Evolutionary conservation across 2,797 vertebrate genomes (phyloP).

Genomic region (Perdix hodgsoniae): DNA sequence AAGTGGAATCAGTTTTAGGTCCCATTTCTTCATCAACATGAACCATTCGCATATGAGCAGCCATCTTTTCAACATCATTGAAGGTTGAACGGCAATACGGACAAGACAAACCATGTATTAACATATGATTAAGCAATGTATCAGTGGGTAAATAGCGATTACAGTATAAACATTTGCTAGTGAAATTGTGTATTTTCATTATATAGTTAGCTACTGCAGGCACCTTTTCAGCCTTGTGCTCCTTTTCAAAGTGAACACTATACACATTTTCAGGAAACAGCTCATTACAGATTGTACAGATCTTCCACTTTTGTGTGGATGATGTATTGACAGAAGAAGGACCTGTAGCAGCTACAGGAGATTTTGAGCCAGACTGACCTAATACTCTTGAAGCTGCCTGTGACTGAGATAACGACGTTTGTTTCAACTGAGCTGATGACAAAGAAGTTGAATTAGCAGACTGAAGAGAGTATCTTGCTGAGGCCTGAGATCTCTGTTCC

Average conservation of each 20-base stretch:
- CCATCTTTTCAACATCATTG: conserved; percentile 99
- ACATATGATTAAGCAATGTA: conserved; percentile 96
- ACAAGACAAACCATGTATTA: conserved; percentile 97
- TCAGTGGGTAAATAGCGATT: conserved; percentile 98
- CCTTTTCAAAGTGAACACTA: conserved; percentile 97
- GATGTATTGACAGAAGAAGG: conserved; percentile 90
- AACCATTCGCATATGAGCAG: conserved; percentile 94
- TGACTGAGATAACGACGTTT: conserved; percentile 85
- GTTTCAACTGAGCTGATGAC: conserved; percentile 84
- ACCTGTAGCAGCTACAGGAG: conserved; percentile 81
- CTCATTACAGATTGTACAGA: conserved; percentile 99
- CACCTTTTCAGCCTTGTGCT: conserved; percentile 99
- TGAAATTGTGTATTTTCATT: conserved; percentile 99
- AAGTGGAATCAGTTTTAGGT: conserved; percentile 93
- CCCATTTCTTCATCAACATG: conserved; percentile 93
- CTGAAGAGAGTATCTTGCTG: conserved; percentile 81
- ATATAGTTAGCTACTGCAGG: conserved; percentile 98
- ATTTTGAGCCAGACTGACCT: conserved; percentile 87
- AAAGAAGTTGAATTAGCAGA: conserved; percentile 83
- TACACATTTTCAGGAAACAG: conserved; percentile 99
- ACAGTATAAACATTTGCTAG: conserved; percentile 99
- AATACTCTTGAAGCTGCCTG: conserved; percentile 83
- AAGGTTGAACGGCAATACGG: conserved; percentile 96
- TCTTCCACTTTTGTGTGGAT: conserved; percentile 99
- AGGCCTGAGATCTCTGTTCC: conserved; percentile 81